Base-by-base conservation (phyloP, 2,888 invertebrate genomes). In the Lepidocyrtinus sp. region DNA sequence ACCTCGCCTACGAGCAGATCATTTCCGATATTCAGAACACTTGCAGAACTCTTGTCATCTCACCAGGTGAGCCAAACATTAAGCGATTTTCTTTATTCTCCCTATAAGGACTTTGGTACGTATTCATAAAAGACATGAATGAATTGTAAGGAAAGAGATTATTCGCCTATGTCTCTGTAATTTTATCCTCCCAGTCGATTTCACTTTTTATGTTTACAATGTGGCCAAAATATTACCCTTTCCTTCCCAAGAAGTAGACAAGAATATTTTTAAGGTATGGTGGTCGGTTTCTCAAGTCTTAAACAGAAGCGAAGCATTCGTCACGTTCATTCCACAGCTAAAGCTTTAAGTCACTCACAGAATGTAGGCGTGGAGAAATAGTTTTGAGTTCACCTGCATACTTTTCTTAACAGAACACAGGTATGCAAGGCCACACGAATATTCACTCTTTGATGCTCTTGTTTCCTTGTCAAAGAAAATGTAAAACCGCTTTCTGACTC, bases 21-120 rank as follows among this genome's bases (percentile, higher is more conserved):
- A 93, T 94, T 87, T 93, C 94, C 88, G 96, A 96, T 88, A 94
- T 96, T 70, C 94, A 94, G 88, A 94, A 92, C 88, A 95, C 95
- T 9, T 96, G 96, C 89, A 92, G 93, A 72, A 93, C 94, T 86
- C 92, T 96, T 87, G 94, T 94, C 89, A 96, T 96, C 89, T 94
- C 96, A 88, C 93, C 94, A 90, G 96, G 96, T 96, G 89, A 92
- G 93, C 91, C 25, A 36, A 36, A 36, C 12, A 36, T 12, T 36
- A 36, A 36, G 36, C 12, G n/a, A n/a, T n/a, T n/a, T n/a, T n/a
- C n/a, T n/a, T n/a, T n/a, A n/a, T n/a, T n/a, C n/a, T n/a, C n/a
- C n/a, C n/a, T 36, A 12, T 36, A 36, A 36, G 36, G n/a, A n/a
- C 36, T 36, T 36, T 36, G 36, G 36, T 36, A 36, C n/a, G n/a